A percentile compares a stretch with the other conserved stretches of the same genome.
Evolutionary conservation across 2,797 vertebrate species (phyloP).

Genomic region (Periparus ater): DNA sequence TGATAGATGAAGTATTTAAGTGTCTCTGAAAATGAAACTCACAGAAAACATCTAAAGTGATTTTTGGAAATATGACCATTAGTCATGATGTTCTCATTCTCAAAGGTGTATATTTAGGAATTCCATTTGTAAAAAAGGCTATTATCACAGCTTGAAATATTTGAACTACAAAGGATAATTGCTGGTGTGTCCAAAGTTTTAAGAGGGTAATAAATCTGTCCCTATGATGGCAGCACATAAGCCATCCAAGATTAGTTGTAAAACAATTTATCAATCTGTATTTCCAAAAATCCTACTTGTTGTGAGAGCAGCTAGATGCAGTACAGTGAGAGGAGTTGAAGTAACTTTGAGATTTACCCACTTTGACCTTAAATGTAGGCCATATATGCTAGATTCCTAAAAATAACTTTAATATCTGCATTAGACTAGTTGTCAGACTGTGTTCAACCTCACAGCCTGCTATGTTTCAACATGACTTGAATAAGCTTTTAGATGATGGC

Average conservation of each 20-base stretch:
- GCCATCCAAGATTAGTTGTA: background rate
- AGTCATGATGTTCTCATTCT: background rate
- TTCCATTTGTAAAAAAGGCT: background rate
- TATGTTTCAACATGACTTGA: conserved; percentile 29
- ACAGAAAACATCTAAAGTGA: background rate
- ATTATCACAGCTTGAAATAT: background rate
- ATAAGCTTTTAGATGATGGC: conserved; percentile 1
- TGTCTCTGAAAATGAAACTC: background rate
- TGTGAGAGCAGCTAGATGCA: background rate
- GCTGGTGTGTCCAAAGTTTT: background rate
- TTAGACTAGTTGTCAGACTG: background rate
- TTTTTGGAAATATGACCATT: background rate
- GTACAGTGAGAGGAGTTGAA: background rate
- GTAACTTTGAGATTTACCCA: background rate
- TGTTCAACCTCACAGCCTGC: background rate
- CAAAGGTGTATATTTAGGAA: background rate
- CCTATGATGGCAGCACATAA: background rate
- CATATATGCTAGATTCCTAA: background rate
- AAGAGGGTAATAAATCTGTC: background rate
- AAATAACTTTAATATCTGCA: conserved; percentile 39
- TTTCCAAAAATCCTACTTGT: background rate
- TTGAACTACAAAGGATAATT: background rate
- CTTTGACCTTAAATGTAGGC: conserved; percentile 9
- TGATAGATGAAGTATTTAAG: background rate
- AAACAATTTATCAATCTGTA: background rate